These are phyloP conservation scores for Anoplius nigerrimus DNA, from an alignment of 2,888 invertebrate genomes.

Conservation along the genomic window DNA sequence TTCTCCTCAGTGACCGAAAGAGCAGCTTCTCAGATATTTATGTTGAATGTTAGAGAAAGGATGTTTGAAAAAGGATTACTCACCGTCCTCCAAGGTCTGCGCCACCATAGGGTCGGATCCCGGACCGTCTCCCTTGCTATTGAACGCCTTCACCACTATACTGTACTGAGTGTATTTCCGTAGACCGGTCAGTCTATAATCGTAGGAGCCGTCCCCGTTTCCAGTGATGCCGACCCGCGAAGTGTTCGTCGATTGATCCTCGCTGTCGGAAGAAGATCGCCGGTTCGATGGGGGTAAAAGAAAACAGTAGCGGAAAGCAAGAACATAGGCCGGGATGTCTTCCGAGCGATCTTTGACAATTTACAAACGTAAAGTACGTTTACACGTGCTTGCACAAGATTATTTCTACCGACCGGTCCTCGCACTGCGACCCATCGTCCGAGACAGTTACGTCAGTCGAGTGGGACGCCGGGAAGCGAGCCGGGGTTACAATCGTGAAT, in stretches of 20 bases:
- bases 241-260: conserved; percentile 66
- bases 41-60: background rate
- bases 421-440: background rate
- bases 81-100: conserved; percentile 90
- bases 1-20: no score
- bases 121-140: conserved; percentile 90
- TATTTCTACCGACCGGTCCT: no score
- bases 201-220: conserved; percentile 74
- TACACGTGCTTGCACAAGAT: no score
- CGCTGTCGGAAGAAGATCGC: conserved; percentile 57
- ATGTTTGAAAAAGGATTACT: conserved; percentile 55
- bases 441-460: background rate
- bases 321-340: no score
- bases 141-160: conserved; percentile 91
- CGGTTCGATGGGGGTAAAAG: conserved; percentile 10
- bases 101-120: conserved; percentile 87
- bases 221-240: conserved; percentile 73
- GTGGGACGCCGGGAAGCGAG: background rate
- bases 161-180: conserved; percentile 88
- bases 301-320: no score
- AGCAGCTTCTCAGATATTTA: no score
- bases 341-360: no score
- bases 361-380: no score
- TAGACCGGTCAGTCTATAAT: conserved; percentile 81
- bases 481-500: no score